Base-by-base conservation (phyloP, 2,797 vertebrate genomes). In the Rhodeus uyekii region DNA sequence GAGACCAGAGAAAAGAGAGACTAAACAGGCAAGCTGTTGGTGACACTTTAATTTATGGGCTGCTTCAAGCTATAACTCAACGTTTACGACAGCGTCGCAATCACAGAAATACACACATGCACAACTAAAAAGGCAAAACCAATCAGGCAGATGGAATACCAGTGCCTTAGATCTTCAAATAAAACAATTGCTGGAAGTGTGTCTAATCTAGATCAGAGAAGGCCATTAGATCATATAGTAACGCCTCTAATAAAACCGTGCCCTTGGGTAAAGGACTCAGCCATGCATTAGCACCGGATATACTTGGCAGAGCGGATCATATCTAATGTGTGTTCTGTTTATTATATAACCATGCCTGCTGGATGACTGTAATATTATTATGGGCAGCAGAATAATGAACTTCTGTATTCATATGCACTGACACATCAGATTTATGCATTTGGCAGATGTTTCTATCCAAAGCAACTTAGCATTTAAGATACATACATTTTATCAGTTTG, bases 281-380 rank as follows among this genome's bases (percentile, higher is more conserved):
- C 39, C 36, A 73, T 48, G 58, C 68, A 81, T 73, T 63, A 61
- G 55, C 3, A 8, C 5, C 6, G 6, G 14, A 73, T 63, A 63
- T n/a, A 73, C 29, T 58, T 68, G 9, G 39, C 32, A 38, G 29
- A 61, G 16, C 22, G 38, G 64, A 71, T 67, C 55, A 58, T 71
- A 50, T 50, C 68, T 81, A 81, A 84, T 72, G 55, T 60, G 39
- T 72, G 24, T 81, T 69, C 24, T 71, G 24, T 55, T 76, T 55
- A 76, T 84, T 81, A 84, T 71, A 81, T 81, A 84, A 84, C 65
- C 10, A 24, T 42, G 46, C 39, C 65, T 53, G 53, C 72, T 76
- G 63, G 34, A 50, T 24, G 50, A 79, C 36, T 55, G 32, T 44
- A 67, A 76, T 76, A 75, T 67, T 60, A 76, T 76, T 76, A 81